Percentiles rank a stretch among this genome's conserved stretches.
Conservation (phyloP, 1,140 invertebrate genomes). For the Drosophila nigrodunni region DNA sequence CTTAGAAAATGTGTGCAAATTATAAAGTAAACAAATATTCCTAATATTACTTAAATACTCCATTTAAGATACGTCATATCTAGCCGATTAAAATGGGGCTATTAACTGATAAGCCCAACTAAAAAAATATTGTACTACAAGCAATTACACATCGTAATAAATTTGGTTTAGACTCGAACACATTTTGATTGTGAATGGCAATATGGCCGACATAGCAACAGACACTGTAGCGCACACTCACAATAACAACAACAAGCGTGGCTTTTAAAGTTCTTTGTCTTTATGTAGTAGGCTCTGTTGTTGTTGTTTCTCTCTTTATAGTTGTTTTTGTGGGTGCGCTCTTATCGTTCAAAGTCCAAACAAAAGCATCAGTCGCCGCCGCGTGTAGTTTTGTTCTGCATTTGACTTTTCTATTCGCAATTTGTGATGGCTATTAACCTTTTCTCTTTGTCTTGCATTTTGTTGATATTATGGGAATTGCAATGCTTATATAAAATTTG, state of each 20-base stretch:
- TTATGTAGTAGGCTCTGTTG: constrained; percentile 4
- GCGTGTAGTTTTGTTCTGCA: constrained; percentile 45
- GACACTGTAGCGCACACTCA: constrained; percentile 60
- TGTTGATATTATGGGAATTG: constrained; percentile 24
- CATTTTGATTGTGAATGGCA: constrained; percentile 37
- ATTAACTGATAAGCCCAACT: constrained; percentile 3
- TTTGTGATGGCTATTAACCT: background rate
- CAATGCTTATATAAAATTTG: constrained; percentile 58
- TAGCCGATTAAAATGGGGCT: background rate
- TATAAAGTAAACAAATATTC: too few species aligned
- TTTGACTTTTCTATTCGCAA: constrained; percentile 31
- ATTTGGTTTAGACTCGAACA: constrained; percentile 10
- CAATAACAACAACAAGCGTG: constrained; percentile 61
- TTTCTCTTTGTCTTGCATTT: constrained; percentile 4
- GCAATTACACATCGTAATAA: constrained; percentile 27
- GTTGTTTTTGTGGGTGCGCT: constrained; percentile 49
- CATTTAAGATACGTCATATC: constrained; percentile 11
- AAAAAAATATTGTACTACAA: constrained; percentile 1
- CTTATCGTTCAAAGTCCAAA: constrained; percentile 80
- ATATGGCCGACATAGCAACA: constrained; percentile 65
- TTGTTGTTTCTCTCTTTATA: constrained; percentile 31
- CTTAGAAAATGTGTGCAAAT: background rate
- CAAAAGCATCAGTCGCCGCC: constrained; percentile 50
- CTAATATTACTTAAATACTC: background rate
- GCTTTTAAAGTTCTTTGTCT: constrained; percentile 78